Percentiles rank a stretch among this genome's conserved stretches.
Conservation (phyloP, 2,797 vertebrate species). For the Botia kubotai region DNA sequence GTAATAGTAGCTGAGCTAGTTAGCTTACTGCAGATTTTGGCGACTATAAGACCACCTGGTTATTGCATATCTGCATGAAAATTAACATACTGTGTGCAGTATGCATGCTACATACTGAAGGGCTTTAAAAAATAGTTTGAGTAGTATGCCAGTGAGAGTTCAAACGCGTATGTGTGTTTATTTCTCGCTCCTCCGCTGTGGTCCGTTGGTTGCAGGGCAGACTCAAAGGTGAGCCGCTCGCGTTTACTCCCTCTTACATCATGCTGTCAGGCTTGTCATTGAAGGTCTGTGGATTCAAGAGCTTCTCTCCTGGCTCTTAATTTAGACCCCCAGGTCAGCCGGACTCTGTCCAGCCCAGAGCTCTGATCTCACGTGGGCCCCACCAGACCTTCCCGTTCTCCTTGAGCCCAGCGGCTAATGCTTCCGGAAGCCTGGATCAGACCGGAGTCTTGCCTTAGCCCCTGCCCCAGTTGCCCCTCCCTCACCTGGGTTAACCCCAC, state of each 20-base stretch:
- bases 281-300: conserved; percentile 45
- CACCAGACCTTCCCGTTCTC: conserved; percentile 33
- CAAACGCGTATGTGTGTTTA: conserved; percentile 26
- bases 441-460: conserved; percentile 70
- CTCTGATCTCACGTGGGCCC: conserved; percentile 48
- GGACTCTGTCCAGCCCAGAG: conserved; percentile 38
- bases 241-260: conserved; percentile 59
- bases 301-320: conserved; percentile 56
- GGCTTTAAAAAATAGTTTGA: conserved; percentile 1
- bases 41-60: conserved; percentile 13
- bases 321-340: conserved; percentile 51
- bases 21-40: background rate
- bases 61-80: background rate
- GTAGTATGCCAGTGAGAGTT: background rate
- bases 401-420: conserved; percentile 73
- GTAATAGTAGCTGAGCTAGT: background rate
- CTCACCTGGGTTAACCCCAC: conserved; percentile 75
- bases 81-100: background rate
- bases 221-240: conserved; percentile 50
- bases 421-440: conserved; percentile 68
- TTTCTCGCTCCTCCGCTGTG: conserved; percentile 27
- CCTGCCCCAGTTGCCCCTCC: conserved; percentile 68
- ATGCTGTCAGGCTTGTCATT: conserved; percentile 55
- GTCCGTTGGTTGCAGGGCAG: conserved; percentile 33
- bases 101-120: background rate